Conservation (phyloP, 2,797 vertebrate species). For the Gadopsis bispinosus region DNA sequence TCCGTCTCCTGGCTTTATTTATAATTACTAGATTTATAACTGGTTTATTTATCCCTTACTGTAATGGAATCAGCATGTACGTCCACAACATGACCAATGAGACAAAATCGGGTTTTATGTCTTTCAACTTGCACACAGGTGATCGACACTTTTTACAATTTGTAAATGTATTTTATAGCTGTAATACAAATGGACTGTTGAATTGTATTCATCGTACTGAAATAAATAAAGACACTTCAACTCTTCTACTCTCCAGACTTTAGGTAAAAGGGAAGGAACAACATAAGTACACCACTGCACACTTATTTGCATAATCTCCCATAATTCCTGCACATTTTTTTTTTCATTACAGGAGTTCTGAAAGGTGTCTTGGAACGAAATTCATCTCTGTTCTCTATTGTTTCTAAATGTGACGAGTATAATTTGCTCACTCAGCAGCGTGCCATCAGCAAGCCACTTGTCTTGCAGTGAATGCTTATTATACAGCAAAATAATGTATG, state of each 20-base stretch:
- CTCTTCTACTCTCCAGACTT: constrained; percentile 6
- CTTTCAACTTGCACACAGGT: background rate
- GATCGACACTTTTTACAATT: background rate
- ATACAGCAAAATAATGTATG: constrained; percentile 41
- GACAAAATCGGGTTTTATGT: background rate
- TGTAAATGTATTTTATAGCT: background rate
- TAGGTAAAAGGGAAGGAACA: constrained; percentile 11
- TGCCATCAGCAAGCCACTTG: constrained; percentile 49
- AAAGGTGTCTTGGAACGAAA: constrained; percentile 48
- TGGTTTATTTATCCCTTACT: background rate
- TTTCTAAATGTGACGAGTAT: constrained; percentile 28
- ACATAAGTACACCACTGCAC: constrained; percentile 17
- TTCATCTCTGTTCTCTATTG: constrained; percentile 27
- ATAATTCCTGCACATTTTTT: constrained; percentile 45
- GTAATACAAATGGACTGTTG: background rate
- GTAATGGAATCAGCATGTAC: background rate
- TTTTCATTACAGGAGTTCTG: constrained; percentile 31
- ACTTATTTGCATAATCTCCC: constrained; percentile 45
- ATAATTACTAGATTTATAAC: background rate
- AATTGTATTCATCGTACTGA: background rate
- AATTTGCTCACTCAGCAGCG: constrained; percentile 52
- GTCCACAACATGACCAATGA: background rate
- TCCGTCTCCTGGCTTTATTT: constrained; percentile 4
- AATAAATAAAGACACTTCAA: constrained; percentile 1
- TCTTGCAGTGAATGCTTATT: constrained; percentile 44